Percentiles rank a stretch among this genome's conserved stretches.
Evolutionary conservation across 1,140 invertebrate species (phyloP).

Genomic region (Drosophila serrata): DNA sequence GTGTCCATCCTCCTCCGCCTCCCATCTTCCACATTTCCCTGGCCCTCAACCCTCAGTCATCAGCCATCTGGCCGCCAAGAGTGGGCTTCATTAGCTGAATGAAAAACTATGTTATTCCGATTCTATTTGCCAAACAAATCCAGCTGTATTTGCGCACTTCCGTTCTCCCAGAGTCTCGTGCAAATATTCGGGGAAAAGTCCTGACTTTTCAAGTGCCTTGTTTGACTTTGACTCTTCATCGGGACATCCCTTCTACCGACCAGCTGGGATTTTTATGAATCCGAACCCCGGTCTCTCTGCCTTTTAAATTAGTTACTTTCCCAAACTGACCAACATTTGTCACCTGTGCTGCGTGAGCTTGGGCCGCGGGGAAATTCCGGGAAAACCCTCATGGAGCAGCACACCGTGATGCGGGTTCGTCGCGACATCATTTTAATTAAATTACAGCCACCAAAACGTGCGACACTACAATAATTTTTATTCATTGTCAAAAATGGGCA

Average conservation of each 20-base stretch:
- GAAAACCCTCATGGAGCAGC: slow-evolving; percentile 73
- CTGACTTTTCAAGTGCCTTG: slow-evolving; percentile 60
- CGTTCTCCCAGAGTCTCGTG: slow-evolving; percentile 24
- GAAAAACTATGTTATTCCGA: slow-evolving; percentile 48
- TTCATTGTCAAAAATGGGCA: slow-evolving; percentile 79
- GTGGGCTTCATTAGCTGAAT: slow-evolving; percentile 35
- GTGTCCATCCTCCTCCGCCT: slow-evolving; percentile 16
- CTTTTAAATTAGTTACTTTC: slow-evolving; percentile 45
- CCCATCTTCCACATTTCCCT: slow-evolving; percentile 23
- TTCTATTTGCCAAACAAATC: slow-evolving; percentile 47
- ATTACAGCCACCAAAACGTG: slow-evolving; percentile 81
- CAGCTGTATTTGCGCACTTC: slow-evolving; percentile 65
- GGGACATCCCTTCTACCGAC: slow-evolving; percentile 36
- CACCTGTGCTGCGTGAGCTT: slow-evolving; percentile 53
- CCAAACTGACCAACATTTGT: slow-evolving; percentile 54
- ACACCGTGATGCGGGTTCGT: slow-evolving; percentile 63
- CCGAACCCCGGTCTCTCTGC: background rate
- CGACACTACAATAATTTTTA: slow-evolving; percentile 82
- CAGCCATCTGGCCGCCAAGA: slow-evolving; percentile 24
- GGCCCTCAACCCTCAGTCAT: background rate
- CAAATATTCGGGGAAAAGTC: slow-evolving; percentile 62
- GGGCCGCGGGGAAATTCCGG: slow-evolving; percentile 60
- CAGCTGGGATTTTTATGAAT: slow-evolving; percentile 61
- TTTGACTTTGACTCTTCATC: slow-evolving; percentile 70
- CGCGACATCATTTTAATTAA: slow-evolving; percentile 79